phyloP scores from a whole-genome alignment of 2,113 vertebrate species.

The Climacteris rufus region DNA sequence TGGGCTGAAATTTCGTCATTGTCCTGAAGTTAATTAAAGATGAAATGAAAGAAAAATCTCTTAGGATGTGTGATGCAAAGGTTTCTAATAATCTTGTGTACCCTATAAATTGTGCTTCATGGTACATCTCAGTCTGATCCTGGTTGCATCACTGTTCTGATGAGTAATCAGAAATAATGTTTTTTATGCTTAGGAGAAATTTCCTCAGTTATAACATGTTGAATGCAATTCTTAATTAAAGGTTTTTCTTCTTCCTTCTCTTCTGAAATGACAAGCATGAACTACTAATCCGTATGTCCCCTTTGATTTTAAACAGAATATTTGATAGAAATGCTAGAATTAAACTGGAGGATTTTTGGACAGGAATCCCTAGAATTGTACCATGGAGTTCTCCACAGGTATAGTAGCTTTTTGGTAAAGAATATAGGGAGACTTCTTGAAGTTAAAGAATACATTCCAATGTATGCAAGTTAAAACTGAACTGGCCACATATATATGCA shows the following conservation, averaged over 20 bases:
- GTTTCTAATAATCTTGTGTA: not conserved
- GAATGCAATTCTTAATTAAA: not conserved
- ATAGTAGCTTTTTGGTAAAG: not conserved
- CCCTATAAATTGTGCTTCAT: not conserved
- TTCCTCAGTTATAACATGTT: not conserved
- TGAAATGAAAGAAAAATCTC: not conserved
- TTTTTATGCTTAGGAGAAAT: not conserved
- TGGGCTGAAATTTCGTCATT: slow-evolving; percentile 7
- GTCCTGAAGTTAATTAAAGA: slow-evolving; percentile 41
- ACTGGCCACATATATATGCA: not conserved
- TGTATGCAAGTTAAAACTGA: not conserved
- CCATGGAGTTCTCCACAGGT: not conserved
- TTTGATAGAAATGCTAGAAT: not conserved
- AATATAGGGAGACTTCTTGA: not conserved
- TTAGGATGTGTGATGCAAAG: not conserved
- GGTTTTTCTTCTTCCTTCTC: not conserved
- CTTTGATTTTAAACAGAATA: not conserved
- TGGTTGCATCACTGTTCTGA: not conserved
- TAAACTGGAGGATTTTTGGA: not conserved
- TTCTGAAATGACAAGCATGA: not conserved
- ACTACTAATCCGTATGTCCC: not conserved
- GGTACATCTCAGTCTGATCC: not conserved
- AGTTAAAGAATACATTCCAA: not conserved
- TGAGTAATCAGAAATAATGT: not conserved
- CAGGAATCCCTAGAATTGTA: not conserved